A percentile compares a stretch with the other conserved stretches of the same genome.
Evolutionary conservation across 2,888 invertebrate species (phyloP).

Genomic region (Nomada ferruginata): DNA sequence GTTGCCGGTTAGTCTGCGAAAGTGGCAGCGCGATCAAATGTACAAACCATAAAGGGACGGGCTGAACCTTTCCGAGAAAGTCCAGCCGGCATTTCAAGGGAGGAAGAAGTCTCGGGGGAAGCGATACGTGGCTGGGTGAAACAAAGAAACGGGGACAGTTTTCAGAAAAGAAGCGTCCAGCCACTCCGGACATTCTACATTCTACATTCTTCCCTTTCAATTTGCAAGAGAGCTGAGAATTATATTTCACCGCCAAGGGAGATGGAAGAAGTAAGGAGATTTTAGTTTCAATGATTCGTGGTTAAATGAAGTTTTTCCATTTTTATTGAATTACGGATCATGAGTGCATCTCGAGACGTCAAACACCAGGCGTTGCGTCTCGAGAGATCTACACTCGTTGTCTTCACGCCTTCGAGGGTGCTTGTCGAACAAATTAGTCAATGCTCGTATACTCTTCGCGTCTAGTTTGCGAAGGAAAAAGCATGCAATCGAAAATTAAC

Average conservation of each 20-base stretch:
- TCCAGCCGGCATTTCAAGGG: slow-evolving; percentile 53
- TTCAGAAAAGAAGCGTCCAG: slow-evolving; percentile 19
- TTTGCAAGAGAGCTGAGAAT: not conserved
- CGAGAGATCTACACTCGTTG: slow-evolving; percentile 24
- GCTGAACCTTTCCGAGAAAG: slow-evolving; percentile 63
- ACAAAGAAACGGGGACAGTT: slow-evolving; percentile 42
- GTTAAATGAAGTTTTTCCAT: not conserved
- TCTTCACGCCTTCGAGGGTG: slow-evolving; percentile 24
- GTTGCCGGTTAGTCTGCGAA: slow-evolving; percentile 61
- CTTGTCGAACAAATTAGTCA: slow-evolving; percentile 43
- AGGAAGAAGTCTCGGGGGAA: slow-evolving; percentile 45
- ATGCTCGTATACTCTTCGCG: slow-evolving; percentile 1
- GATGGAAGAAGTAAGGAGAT: not conserved
- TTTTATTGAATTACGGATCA: not conserved
- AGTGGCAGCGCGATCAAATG: slow-evolving; percentile 55
- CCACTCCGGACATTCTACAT: not conserved
- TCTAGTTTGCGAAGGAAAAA: not conserved
- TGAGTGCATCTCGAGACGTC: slow-evolving; percentile 29
- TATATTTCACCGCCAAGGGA: not conserved
- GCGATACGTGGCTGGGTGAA: slow-evolving; percentile 16
- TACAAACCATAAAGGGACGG: slow-evolving; percentile 61
- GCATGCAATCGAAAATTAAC: not conserved
- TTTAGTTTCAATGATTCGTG: too few relatives aligned
- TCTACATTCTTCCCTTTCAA: not conserved
- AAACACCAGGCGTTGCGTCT: slow-evolving; percentile 34